These are phyloP conservation scores for Germaria angustata DNA, from an alignment of 2,888 invertebrate species.

Conservation along the genomic window DNA sequence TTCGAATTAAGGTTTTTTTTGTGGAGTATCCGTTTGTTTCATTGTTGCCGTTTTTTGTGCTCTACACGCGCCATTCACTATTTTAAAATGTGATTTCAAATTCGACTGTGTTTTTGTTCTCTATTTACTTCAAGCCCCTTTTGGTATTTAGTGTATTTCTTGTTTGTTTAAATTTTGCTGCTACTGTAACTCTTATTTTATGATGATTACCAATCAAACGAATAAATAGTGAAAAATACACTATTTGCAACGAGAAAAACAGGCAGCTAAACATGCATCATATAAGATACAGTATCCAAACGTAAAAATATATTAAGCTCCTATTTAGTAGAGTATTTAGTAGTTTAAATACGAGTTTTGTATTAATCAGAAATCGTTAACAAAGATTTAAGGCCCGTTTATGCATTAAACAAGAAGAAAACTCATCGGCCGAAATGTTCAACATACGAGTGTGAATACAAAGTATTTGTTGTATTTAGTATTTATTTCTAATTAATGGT, in stretches of 20 bases:
- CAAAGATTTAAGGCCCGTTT: constrained; percentile 20
- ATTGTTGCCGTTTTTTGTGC: background rate
- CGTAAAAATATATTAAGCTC: constrained; percentile 13
- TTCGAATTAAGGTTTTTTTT: constrained; percentile 53
- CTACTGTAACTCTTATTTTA: constrained; percentile 1
- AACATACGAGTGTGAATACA: too few species aligned
- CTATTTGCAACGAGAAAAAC: constrained; percentile 25
- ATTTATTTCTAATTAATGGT: constrained; percentile 32
- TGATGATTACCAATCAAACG: constrained; percentile 32
- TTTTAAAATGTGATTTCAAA: constrained; percentile 30
- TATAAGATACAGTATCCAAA: background rate
- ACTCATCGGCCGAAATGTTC: background rate
- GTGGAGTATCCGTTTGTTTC: background rate
- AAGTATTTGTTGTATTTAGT: background rate
- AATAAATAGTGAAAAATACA: background rate
- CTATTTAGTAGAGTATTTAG: background rate
- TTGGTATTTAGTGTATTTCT: constrained; percentile 2
- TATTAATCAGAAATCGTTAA: constrained; percentile 29
- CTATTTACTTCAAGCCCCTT: constrained; percentile 8
- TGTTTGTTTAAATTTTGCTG: background rate
- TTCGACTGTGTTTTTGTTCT: background rate
- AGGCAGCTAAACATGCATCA: background rate
- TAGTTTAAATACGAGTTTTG: constrained; percentile 12
- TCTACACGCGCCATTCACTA: constrained; percentile 54
- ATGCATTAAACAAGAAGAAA: background rate